Base-by-base conservation (phyloP, 1,140 invertebrate species). In the Epicauta chinensis region DNA sequence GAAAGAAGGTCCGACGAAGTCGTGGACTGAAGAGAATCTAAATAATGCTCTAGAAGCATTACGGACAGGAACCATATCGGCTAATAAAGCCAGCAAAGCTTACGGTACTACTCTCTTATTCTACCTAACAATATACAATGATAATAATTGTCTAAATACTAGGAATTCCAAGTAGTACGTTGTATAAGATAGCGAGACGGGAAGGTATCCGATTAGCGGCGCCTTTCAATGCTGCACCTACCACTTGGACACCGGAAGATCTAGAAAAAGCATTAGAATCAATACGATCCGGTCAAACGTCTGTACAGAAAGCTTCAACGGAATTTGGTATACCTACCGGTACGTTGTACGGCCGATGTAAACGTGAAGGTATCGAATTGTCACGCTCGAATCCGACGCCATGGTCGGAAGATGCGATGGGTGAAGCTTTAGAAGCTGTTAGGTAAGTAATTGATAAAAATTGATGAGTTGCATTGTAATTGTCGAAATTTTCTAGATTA, bases 331-430 rank as follows among this genome's bases (percentile, higher is more conserved):
- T 92, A 60, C 89, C 89, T 4, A 89, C 86, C 17, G 84, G 77
- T 66, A 93, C 90, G 5, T 67, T 93, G 3, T 93, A 92, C 62
- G 89, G 89, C 10, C 76, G 89, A 62, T 92, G 89, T 68, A 91
- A 91, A 66, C 75, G 89, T 37, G 89, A 92, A 69, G 89, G 89
- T 17, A 93, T 93, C 56, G 90, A 92, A 70, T 72, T 91, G 46
- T 87, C 86, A 9, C 79, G 88, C 57, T 88, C 85, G 52, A 89
- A 86, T 75, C 86, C 87, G 31, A 89, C 88, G 15, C 89, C 89
- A 3, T 93, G 90, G 90, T 89, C 87, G 35, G 89, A 92, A 65
- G 87, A 88, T 67, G 88, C 87, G 16, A 91, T 93, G 89, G 85
- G 83, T 7, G 87, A 91, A 70, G 90, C 90, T 32, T 73, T 93